These are phyloP conservation scores for Aeoliscus strigatus DNA, from an alignment of 2,797 vertebrate species.

Conservation along the genomic window DNA sequence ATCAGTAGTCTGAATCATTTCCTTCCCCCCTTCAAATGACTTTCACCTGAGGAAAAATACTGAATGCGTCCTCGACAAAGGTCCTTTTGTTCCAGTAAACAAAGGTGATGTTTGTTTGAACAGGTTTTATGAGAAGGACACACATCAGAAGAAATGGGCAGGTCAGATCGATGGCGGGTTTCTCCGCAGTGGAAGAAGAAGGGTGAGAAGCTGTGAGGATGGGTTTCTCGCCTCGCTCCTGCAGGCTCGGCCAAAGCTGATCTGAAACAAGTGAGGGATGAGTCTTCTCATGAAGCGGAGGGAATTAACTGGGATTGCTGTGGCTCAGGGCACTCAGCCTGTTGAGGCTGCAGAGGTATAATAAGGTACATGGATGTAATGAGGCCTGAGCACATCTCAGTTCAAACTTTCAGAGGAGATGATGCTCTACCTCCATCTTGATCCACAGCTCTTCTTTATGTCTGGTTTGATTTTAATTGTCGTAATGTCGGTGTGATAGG, in stretches of 20 bases:
- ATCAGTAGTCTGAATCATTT: conserved; percentile 17
- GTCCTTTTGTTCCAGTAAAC: conserved; percentile 23
- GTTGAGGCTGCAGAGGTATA: conserved; percentile 57
- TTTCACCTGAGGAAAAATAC: conserved; percentile 10
- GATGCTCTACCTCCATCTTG: conserved; percentile 23
- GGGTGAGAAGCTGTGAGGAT: conserved; percentile 27
- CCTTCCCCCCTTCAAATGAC: conserved; percentile 23
- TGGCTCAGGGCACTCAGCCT: conserved; percentile 58
- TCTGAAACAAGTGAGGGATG: conserved; percentile 51
- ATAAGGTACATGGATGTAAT: conserved; percentile 60
- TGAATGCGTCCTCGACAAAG: conserved; percentile 29
- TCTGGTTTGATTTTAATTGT: not conserved
- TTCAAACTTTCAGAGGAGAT: conserved; percentile 39
- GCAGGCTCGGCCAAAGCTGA: conserved; percentile 44
- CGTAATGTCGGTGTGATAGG: not conserved
- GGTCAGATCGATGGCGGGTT: conserved; percentile 40
- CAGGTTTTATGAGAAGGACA: conserved; percentile 20
- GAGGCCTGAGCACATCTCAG: conserved; percentile 49
- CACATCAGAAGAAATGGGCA: conserved; percentile 1
- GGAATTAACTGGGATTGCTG: conserved; percentile 71
- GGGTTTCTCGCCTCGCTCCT: conserved; percentile 44
- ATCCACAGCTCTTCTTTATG: conserved; percentile 16
- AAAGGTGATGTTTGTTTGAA: conserved; percentile 30
- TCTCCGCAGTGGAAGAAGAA: conserved; percentile 33
- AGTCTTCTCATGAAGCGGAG: conserved; percentile 60